Conservation (phyloP, 2,888 invertebrate species). For the Platycnemis pennipes region DNA sequence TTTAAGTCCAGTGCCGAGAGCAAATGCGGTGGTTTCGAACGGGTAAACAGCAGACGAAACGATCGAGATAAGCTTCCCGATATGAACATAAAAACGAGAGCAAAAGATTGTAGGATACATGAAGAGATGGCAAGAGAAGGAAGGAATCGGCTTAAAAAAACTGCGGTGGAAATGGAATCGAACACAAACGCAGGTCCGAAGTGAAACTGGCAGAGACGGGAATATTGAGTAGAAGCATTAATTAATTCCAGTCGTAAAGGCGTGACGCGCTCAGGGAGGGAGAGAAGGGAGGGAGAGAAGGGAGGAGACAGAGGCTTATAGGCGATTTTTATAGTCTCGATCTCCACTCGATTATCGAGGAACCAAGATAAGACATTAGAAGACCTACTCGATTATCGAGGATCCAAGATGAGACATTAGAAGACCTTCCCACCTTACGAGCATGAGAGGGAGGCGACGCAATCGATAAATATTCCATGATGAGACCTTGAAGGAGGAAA, state of each 20-base stretch:
- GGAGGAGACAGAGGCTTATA: neutral
- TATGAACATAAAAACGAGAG: neutral
- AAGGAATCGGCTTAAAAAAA: neutral
- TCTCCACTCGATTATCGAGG: constrained; percentile 46
- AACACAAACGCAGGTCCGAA: neutral
- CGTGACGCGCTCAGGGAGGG: neutral
- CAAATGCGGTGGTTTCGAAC: neutral
- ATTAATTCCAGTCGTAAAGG: neutral
- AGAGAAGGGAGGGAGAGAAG: neutral
- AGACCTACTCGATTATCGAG: neutral
- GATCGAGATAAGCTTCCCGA: neutral
- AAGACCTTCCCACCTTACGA: neutral
- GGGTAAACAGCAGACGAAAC: neutral
- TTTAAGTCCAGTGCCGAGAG: neutral
- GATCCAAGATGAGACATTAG: neutral
- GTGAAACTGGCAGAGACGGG: neutral
- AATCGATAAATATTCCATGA: constrained; percentile 47
- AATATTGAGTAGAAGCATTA: neutral
- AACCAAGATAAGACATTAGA: constrained; percentile 16
- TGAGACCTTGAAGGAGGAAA: neutral
- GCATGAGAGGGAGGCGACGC: neutral
- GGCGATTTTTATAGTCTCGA: constrained; percentile 44
- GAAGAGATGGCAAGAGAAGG: neutral
- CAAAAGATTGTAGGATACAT: neutral
- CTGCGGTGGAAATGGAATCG: neutral